A percentile compares a stretch with the other conserved stretches of the same genome.
phyloP scores from a whole-genome alignment of 1,140 invertebrate genomes.

The Zaprionus ghesquierei region DNA sequence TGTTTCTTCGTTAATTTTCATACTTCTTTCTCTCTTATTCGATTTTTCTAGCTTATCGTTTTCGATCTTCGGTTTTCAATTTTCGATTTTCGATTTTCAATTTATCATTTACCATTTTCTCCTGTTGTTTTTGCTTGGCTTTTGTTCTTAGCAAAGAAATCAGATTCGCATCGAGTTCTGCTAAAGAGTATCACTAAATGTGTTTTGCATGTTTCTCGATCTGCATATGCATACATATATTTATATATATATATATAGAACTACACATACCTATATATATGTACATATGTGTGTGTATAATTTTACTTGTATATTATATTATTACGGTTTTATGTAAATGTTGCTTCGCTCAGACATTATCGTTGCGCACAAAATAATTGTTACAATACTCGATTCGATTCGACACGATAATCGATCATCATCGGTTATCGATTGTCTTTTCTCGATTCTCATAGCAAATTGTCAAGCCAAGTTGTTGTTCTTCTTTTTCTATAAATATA shows the following conservation, averaged over 20 bases:
- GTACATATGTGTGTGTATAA: slow-evolving; percentile 8
- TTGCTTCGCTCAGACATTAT: slow-evolving; percentile 18
- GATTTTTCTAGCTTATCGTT: slow-evolving; percentile 44
- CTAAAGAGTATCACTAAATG: slow-evolving; percentile 70
- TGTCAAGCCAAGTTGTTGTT: background rate
- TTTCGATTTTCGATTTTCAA: slow-evolving; percentile 27
- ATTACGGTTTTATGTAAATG: slow-evolving; percentile 27
- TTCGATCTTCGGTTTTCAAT: background rate
- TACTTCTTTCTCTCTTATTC: slow-evolving; percentile 23
- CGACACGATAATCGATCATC: background rate
- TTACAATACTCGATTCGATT: slow-evolving; percentile 19
- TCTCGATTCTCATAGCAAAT: slow-evolving; percentile 22
- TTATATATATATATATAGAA: slow-evolving; percentile 20
- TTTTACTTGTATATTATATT: slow-evolving; percentile 9
- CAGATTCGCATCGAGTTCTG: slow-evolving; percentile 44
- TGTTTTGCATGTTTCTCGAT: slow-evolving; percentile 24
- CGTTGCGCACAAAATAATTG: slow-evolving; percentile 29
- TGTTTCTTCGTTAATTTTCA: slow-evolving; percentile 11
- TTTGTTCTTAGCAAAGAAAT: slow-evolving; percentile 52
- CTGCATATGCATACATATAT: slow-evolving; percentile 3
- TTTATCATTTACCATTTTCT: slow-evolving; percentile 3
- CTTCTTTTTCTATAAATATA: background rate
- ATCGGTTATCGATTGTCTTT: background rate
- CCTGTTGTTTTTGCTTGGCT: slow-evolving; percentile 13
- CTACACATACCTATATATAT: slow-evolving; percentile 12